Conservation (phyloP, 1,140 invertebrate species). For the Wasmannia auropunctata region DNA sequence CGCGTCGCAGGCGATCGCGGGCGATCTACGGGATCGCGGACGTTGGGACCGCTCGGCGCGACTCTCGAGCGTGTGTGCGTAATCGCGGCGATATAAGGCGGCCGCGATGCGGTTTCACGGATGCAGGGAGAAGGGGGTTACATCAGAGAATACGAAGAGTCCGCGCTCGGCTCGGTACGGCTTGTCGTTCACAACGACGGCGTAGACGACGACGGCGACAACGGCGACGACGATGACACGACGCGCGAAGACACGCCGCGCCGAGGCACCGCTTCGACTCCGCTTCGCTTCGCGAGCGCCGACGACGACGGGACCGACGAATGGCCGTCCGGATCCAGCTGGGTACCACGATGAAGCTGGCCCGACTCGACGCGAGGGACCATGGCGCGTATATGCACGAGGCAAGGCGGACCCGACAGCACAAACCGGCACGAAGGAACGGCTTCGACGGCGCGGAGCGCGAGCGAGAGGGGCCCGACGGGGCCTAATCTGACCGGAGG, state of each 20-base stretch:
- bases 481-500: slow-evolving; percentile 72
- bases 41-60: slow-evolving; percentile 65
- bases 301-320: slow-evolving; percentile 53
- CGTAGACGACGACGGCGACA: background rate
- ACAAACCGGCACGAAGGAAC: slow-evolving; percentile 68
- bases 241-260: background rate
- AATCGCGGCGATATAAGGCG: slow-evolving; percentile 67
- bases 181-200: slow-evolving; percentile 53
- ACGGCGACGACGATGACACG: slow-evolving; percentile 10
- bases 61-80: slow-evolving; percentile 66
- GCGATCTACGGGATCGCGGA: slow-evolving; percentile 63
- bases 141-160: slow-evolving; percentile 21
- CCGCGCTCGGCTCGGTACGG: slow-evolving; percentile 35
- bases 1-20: slow-evolving; percentile 60
- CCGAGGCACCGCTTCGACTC: slow-evolving; percentile 48
- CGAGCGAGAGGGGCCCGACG: slow-evolving; percentile 63
- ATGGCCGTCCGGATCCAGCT: slow-evolving; percentile 65
- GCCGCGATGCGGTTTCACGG: slow-evolving; percentile 67
- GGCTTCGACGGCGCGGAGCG: slow-evolving; percentile 65
- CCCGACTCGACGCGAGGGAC: slow-evolving; percentile 69
- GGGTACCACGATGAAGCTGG: slow-evolving; percentile 64
- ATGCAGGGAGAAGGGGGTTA: slow-evolving; percentile 51
- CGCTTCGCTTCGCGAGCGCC: slow-evolving; percentile 3
- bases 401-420: slow-evolving; percentile 64
- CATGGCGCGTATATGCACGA: slow-evolving; percentile 69